phyloP scores from a whole-genome alignment of 2,888 invertebrate species.

The Apomyelois bistriatella region DNA sequence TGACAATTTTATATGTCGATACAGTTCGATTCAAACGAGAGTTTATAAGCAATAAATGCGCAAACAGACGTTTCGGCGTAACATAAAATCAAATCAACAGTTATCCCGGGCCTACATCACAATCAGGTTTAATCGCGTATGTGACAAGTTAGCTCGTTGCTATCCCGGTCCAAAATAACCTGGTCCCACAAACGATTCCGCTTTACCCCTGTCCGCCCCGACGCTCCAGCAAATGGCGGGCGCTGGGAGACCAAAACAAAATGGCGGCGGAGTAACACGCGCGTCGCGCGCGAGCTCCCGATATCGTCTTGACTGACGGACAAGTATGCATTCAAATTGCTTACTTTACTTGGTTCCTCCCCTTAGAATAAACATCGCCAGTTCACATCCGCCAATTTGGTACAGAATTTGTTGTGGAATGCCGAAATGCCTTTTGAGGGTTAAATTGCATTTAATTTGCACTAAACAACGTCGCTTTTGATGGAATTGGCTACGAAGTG shows the following conservation, averaged over 20 bases:
- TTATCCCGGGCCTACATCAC: constrained; percentile 79
- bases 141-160: constrained; percentile 74
- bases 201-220: neutral
- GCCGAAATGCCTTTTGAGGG: constrained; percentile 72
- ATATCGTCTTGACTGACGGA: constrained; percentile 86
- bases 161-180: constrained; percentile 20
- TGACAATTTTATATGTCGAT: constrained; percentile 72
- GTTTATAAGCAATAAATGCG: constrained; percentile 76
- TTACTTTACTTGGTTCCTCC: constrained; percentile 80
- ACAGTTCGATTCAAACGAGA: constrained; percentile 68
- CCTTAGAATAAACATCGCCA: constrained; percentile 65
- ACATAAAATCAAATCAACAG: constrained; percentile 81
- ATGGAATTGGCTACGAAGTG: constrained; percentile 22
- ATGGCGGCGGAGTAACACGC: constrained; percentile 27
- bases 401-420: constrained; percentile 77
- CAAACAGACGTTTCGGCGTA: constrained; percentile 76
- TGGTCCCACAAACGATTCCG: constrained; percentile 11
- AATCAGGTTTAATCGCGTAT: constrained; percentile 78
- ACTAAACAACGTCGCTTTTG: constrained; percentile 58
- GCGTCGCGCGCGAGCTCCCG: constrained; percentile 35
- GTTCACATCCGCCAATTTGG: constrained; percentile 71
- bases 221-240: neutral
- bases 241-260: constrained; percentile 1
- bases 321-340: constrained; percentile 88
- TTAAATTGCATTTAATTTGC: constrained; percentile 77